Conservation (phyloP, 1,140 invertebrate genomes). For the Apis dorsata region DNA sequence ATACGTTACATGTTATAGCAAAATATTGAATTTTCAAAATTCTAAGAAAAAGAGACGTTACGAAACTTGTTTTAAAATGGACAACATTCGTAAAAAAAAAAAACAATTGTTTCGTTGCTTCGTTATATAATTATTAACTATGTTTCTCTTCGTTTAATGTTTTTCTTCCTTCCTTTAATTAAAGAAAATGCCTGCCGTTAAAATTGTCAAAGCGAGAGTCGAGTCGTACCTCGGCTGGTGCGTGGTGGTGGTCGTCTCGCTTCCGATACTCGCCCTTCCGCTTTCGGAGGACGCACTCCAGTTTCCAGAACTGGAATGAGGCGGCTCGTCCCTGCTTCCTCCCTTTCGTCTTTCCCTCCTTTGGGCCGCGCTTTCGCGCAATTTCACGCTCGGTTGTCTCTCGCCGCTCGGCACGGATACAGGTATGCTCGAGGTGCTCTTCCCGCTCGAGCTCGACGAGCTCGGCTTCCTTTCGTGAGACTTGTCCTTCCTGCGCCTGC, state of each 20-base stretch:
- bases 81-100: too few species aligned
- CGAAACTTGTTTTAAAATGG: too few species aligned
- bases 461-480: slow-evolving; percentile 88
- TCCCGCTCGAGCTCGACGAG: slow-evolving; percentile 83
- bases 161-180: too few species aligned
- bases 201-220: too few species aligned
- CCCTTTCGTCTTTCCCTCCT: slow-evolving; percentile 82
- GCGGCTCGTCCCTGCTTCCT: slow-evolving; percentile 83
- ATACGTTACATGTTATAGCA: too few species aligned
- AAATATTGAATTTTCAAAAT: too few species aligned
- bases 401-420: slow-evolving; percentile 73
- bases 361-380: slow-evolving; percentile 85
- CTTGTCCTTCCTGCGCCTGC: slow-evolving; percentile 80
- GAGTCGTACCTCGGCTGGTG: slow-evolving; percentile 84
- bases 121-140: too few species aligned
- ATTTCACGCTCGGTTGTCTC: slow-evolving; percentile 82
- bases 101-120: too few species aligned
- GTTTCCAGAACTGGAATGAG: slow-evolving; percentile 94
- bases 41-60: too few species aligned
- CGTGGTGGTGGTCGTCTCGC: slow-evolving; percentile 87
- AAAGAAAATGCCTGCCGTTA: too few species aligned
- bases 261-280: slow-evolving; percentile 90
- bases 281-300: slow-evolving; percentile 96
- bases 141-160: too few species aligned
- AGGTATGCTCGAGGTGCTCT: slow-evolving; percentile 80